Conservation (phyloP, 2,888 invertebrate genomes). For the Drosophila heteroneura region DNA sequence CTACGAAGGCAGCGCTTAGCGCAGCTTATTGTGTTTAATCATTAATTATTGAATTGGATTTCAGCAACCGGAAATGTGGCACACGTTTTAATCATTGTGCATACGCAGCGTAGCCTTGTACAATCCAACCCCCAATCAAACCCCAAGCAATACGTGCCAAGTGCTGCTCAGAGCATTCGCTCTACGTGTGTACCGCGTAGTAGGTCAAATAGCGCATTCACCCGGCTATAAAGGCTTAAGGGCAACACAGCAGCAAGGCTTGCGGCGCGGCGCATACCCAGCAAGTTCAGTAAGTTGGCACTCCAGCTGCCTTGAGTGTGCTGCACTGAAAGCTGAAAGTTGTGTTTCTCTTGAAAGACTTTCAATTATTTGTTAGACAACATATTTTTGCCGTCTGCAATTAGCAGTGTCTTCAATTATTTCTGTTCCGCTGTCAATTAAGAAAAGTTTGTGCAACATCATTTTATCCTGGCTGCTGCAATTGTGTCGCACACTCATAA, state of each 20-base stretch:
- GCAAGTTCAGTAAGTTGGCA: neutral
- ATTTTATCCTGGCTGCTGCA: neutral
- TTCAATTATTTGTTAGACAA: conserved; percentile 49
- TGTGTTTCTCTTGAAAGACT: conserved; percentile 32
- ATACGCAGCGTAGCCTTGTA: conserved; percentile 16
- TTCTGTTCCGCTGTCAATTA: conserved; percentile 30
- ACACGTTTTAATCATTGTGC: conserved; percentile 43
- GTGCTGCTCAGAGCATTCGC: conserved; percentile 1
- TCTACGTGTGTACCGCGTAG: conserved; percentile 7
- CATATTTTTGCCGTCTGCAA: conserved; percentile 36
- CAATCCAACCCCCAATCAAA: neutral
- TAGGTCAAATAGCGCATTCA: conserved; percentile 79
- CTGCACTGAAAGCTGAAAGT: conserved; percentile 7
- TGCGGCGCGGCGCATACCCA: neutral
- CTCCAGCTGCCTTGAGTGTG: conserved; percentile 7
- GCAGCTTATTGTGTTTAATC: conserved; percentile 55
- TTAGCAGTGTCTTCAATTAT: conserved; percentile 51
- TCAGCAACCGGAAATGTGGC: conserved; percentile 51
- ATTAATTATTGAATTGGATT: conserved; percentile 76
- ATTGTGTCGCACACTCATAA: conserved; percentile 20
- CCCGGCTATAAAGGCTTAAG: conserved; percentile 42
- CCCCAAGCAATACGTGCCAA: conserved; percentile 18
- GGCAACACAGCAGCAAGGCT: conserved; percentile 10
- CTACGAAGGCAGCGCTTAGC: conserved; percentile 36
- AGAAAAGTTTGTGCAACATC: neutral